Base-by-base conservation (phyloP, 2,797 vertebrate species). In the Arrhamphus sclerolepis region DNA sequence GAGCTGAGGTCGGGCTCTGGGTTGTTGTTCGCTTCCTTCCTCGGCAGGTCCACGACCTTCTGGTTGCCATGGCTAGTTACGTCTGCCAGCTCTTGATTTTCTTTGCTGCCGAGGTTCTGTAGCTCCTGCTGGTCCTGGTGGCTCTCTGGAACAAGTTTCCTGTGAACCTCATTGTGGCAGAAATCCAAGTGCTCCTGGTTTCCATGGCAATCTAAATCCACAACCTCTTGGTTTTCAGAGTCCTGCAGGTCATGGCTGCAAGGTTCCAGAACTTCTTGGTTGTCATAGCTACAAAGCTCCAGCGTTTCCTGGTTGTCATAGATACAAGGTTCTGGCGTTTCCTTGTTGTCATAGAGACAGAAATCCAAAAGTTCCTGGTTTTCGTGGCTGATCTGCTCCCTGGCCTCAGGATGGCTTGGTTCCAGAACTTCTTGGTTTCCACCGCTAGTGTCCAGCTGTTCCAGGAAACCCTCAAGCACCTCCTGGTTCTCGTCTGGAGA, bases 21-120 rank as follows among this genome's bases (percentile, higher is more conserved):
- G n/a, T 88, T 85, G 40, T 87, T 87, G 66, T 88, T 87, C 0
- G 72, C 71, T 72, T 89, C 80, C 22, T 66, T 59, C 49, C 26
- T 55, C 9, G 46, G 41, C 34, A 76, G 42, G 34, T 83, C 71
- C 17, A 82, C 59, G 18, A 55, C 77, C 47, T 88, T 82, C 48
- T 87, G 81, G 65, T 81, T 83, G 49, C 66, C 74, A 64, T 80
- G 70, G 46, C 42, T 75, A 21, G 56, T 39, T 28, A 67, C 42
- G 42, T 75, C 66, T 39, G 66, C 11, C 7, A 80, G 39, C 46
- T 78, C 70, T 39, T 71, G 71, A 57, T 82, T 81, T 69, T 82
- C 79, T 52, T 54, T 62, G 39, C 60, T 42, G 49, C 49, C 0
- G 0, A 50, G 13, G 21, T 59, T 56, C 24, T 64, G 61, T 31